Base-by-base conservation (phyloP, 2,797 vertebrate species). In the Typhlichthys subterraneus region DNA sequence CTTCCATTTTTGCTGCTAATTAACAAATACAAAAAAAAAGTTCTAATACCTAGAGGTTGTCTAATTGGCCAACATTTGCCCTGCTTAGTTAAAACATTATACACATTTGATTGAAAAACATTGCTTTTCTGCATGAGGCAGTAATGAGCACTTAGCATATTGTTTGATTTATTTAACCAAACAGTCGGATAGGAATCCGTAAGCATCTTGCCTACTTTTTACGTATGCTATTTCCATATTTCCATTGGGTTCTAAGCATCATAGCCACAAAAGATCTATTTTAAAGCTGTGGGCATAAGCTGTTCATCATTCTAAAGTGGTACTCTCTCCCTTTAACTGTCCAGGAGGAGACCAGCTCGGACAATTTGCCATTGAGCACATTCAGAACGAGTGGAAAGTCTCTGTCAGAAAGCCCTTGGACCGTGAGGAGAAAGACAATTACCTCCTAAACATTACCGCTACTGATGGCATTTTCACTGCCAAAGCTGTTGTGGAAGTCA, bases 321-420 rank as follows among this genome's bases (percentile, higher is more conserved):
- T 67, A 3, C 9, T 54, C 73, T 83, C 77, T 2, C 73, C 55
- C 57, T 19, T 77, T 76, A 31, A 48, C n/a, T 62, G 70, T 79
- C 72, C 83, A 99, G 98, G 96, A 80, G 98, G 98, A 10, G 98
- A 99, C 88, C 92, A 93, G 2, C 91, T 96, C 19, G 96, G 96
- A 55, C 97, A 99, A 65, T 99, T 99, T 92, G 95, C 92, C 67
- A 88, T 99, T 51, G 96, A 97, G 82, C 94, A 97, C 65, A 74
- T 96, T 65, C 96, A 97, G 78, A 95, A 95, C 61, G 97, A 99
- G 83, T 99, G 97, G 97, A 99, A 98, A 75, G 97, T 99, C 58
- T 97, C 94, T 46, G 97, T 99, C 76, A 95, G 91, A 87, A 98
- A 97, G 65, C 91, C 95, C 33, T 83, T 99, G 71, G 97, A 99